Conservation (phyloP, 2,113 vertebrate species). For the Paedocypris sp. region DNA sequence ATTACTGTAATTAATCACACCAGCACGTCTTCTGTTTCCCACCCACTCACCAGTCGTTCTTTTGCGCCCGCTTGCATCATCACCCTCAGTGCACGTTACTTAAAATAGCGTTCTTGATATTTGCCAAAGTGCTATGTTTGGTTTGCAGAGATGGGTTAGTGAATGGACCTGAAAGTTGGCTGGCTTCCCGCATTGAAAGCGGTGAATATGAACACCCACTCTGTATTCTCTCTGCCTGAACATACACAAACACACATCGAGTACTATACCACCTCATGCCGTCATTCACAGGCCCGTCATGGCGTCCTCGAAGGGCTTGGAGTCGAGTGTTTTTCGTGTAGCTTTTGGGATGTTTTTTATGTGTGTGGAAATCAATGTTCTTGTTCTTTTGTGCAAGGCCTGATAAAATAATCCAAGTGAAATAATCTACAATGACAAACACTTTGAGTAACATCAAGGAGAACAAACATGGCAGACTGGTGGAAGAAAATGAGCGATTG, state of each 20-base stretch:
- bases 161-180: constrained; percentile 11
- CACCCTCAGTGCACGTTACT: background rate
- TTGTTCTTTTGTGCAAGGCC: too few species aligned
- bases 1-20: constrained; percentile 28
- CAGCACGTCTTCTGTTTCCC: constrained; percentile 6
- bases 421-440: too few species aligned
- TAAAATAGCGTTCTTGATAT: constrained; percentile 11
- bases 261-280: background rate
- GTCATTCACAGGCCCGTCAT: background rate
- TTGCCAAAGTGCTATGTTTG: constrained; percentile 7
- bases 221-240: background rate
- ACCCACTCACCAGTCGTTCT: background rate
- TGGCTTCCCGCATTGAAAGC: constrained; percentile 20
- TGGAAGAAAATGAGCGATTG: too few species aligned
- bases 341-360: too few species aligned
- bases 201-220: constrained; percentile 15
- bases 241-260: background rate
- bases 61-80: constrained; percentile 12
- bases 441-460: too few species aligned
- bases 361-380: too few species aligned
- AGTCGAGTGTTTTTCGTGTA: too few species aligned
- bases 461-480: too few species aligned
- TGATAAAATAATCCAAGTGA: too few species aligned
- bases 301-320: too few species aligned
- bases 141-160: background rate